Evolutionary conservation across 2,113 vertebrate genomes (phyloP).

Genomic region (Sinocyclocheilus anophthalmus): DNA sequence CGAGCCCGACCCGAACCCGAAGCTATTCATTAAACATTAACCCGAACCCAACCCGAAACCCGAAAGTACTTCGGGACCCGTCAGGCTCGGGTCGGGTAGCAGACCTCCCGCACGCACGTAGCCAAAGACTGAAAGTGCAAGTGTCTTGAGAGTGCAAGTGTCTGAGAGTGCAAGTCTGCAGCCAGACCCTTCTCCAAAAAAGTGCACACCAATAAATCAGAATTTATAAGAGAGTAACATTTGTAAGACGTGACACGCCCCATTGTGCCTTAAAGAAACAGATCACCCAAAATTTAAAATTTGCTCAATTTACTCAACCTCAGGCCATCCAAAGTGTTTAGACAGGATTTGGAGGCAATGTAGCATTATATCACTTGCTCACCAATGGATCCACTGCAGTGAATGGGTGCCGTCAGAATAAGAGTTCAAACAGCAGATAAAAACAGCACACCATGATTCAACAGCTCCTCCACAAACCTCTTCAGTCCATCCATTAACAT

Average conservation of each 20-base stretch:
- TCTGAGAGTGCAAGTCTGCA: no score
- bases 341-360: no score
- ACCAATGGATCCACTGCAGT: neutral
- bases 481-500: neutral
- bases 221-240: neutral
- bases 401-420: neutral
- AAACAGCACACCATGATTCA: neutral
- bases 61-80: no score
- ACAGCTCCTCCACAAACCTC: neutral
- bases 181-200: neutral
- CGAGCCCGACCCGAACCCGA: no score
- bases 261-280: neutral
- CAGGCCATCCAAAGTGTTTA: neutral
- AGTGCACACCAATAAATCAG: neutral
- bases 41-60: no score
- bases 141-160: no score
- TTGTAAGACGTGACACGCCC: neutral
- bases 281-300: neutral
- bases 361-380: neutral
- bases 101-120: no score
- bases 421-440: neutral
- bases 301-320: neutral
- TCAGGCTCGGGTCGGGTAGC: no score
- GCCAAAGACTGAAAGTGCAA: no score
- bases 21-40: no score